These are phyloP conservation scores for Tachysurus vachellii DNA, from an alignment of 2,113 vertebrate species.

Conservation along the genomic window DNA sequence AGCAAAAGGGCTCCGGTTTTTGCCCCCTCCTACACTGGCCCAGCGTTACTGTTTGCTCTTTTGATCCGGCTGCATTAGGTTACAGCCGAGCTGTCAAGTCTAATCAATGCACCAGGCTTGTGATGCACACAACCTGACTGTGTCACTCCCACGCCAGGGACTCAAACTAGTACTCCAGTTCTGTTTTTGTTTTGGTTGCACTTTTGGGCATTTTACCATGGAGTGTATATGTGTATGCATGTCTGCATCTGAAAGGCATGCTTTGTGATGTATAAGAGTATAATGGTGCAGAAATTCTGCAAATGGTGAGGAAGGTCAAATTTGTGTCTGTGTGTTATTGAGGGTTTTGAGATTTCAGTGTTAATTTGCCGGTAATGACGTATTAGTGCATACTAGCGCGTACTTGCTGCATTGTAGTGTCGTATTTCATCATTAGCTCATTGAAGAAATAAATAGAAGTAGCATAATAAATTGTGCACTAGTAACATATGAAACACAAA, in stretches of 20 bases:
- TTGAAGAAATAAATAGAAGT: neutral
- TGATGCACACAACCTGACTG: conserved; percentile 72
- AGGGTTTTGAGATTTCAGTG: neutral
- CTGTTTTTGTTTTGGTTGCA: conserved; percentile 66
- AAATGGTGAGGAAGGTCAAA: conserved; percentile 2
- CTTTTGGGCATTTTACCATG: conserved; percentile 53
- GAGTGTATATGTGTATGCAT: conserved; percentile 9
- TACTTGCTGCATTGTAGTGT: neutral
- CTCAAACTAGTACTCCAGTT: conserved; percentile 21
- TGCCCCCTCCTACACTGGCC: neutral
- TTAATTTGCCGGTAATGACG: neutral
- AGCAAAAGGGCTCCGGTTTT: conserved; percentile 15
- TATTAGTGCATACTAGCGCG: neutral
- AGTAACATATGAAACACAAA: neutral
- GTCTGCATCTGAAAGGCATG: conserved; percentile 22
- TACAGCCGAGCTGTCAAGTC: conserved; percentile 76
- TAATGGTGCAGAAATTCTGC: neutral
- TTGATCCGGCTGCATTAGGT: conserved; percentile 75
- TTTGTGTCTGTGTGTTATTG: neutral
- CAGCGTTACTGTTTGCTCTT: conserved; percentile 53
- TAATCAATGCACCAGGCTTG: conserved; percentile 68
- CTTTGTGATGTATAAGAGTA: conserved; percentile 25
- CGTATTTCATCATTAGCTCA: neutral
- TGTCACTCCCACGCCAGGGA: conserved; percentile 57
- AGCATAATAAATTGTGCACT: neutral